Conservation (phyloP, 2,797 vertebrate species). For the Coregonus suidteri region DNA sequence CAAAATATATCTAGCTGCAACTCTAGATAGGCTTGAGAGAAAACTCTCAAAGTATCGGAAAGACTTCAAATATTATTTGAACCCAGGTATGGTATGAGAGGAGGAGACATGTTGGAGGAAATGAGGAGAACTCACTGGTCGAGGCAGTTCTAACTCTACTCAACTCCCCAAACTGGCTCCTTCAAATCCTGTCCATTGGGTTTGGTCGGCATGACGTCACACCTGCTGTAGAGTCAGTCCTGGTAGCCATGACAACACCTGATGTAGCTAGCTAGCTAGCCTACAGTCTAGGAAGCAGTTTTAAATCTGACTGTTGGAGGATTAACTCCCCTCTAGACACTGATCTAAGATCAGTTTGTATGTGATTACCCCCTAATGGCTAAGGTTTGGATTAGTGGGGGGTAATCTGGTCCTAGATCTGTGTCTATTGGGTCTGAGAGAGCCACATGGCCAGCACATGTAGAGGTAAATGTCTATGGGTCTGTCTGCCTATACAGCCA, state of each 20-base stretch:
- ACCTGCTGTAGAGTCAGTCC: background rate
- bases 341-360: background rate
- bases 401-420: background rate
- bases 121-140: conserved; percentile 15
- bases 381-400: background rate
- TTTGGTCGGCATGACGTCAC: conserved; percentile 32
- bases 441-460: too few relatives aligned
- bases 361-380: too few relatives aligned
- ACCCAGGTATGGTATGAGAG: background rate
- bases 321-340: background rate
- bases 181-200: conserved; percentile 63
- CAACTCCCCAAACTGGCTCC: conserved; percentile 9
- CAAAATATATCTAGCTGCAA: background rate
- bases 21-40: background rate
- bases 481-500: too few relatives aligned
- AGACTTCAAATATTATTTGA: background rate
- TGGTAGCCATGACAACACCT: background rate
- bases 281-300: background rate
- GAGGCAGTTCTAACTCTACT: conserved; percentile 46
- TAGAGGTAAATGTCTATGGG: too few relatives aligned
- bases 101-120: background rate
- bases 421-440: background rate
- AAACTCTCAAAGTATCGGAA: background rate
- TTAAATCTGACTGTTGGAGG: background rate
- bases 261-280: background rate